Evolutionary conservation across 2,113 vertebrate genomes (phyloP).

Genomic region (Tringa solitaria): DNA sequence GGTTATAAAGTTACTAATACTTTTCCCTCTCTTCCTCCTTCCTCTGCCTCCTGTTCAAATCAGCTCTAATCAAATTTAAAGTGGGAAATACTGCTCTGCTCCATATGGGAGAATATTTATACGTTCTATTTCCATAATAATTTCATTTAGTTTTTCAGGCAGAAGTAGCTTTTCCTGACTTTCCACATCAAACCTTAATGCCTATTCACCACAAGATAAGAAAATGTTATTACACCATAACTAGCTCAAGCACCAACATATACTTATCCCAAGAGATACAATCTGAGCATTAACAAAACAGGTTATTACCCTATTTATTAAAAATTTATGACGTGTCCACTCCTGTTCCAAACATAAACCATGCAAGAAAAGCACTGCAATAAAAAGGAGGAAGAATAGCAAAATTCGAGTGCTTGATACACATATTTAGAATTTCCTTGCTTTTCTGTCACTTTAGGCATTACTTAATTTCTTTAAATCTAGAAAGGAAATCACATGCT

Average conservation of each 20-base stretch:
- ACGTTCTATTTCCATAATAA: slow-evolving; percentile 26
- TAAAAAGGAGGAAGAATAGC: background rate
- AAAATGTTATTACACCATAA: slow-evolving; percentile 4
- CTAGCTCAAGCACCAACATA: background rate
- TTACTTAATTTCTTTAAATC: background rate
- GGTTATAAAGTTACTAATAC: background rate
- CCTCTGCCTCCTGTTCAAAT: background rate
- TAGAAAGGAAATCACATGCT: background rate
- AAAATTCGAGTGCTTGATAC: background rate
- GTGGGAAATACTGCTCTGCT: slow-evolving; percentile 34
- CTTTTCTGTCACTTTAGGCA: background rate
- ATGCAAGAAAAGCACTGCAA: background rate
- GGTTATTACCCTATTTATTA: slow-evolving; percentile 50
- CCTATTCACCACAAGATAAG: slow-evolving; percentile 39
- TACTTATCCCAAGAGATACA: slow-evolving; percentile 11
- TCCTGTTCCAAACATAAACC: background rate
- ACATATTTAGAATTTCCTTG: accelerated
- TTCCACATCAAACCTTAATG: slow-evolving; percentile 32
- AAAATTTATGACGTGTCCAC: background rate
- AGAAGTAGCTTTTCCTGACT: slow-evolving; percentile 59
- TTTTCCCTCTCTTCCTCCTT: background rate
- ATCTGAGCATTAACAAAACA: slow-evolving; percentile 13
- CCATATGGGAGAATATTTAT: slow-evolving; percentile 13
- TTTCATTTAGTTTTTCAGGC: slow-evolving; percentile 18
- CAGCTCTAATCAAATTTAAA: slow-evolving; percentile 31